These are phyloP conservation scores for Lymantria dispar DNA, from an alignment of 2,888 invertebrate species.

Conservation along the genomic window DNA sequence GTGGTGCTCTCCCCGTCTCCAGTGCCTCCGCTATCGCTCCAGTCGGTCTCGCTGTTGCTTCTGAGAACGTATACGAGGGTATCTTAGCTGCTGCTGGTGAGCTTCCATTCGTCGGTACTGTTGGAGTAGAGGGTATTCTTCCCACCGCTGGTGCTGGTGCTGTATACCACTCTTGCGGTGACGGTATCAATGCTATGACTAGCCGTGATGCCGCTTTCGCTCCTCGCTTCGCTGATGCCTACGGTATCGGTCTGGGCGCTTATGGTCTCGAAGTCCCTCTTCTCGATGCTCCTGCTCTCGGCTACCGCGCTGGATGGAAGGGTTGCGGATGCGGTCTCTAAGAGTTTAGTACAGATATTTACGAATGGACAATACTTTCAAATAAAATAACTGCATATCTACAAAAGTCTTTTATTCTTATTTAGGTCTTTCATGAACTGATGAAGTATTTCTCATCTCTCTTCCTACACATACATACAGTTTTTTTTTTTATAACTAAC, in stretches of 20 bases:
- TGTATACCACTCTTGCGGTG: constrained; percentile 50
- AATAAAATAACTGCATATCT: not conserved
- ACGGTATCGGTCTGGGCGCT: not conserved
- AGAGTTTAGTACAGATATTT: not conserved
- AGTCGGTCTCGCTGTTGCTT: constrained; percentile 45
- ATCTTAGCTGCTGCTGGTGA: constrained; percentile 39
- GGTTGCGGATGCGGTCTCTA: constrained; percentile 2
- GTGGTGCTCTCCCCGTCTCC: constrained; percentile 44
- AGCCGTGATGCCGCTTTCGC: not conserved
- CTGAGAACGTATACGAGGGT: constrained; percentile 39
- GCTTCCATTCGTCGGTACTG: constrained; percentile 50
- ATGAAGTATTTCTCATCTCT: too few relatives aligned
- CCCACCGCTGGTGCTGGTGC: constrained; percentile 30
- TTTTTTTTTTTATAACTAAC: too few relatives aligned
- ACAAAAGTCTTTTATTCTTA: not conserved
- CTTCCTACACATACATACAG: too few relatives aligned
- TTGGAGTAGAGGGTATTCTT: too few relatives aligned
- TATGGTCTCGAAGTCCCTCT: too few relatives aligned
- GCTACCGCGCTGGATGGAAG: constrained; percentile 5
- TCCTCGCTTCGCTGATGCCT: constrained; percentile 8
- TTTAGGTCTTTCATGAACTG: too few relatives aligned
- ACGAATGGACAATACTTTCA: not conserved
- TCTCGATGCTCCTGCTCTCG: constrained; percentile 4
- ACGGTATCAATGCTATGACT: constrained; percentile 35
- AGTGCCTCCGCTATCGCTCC: constrained; percentile 30